Conservation (phyloP, 2,797 vertebrate genomes). For the Pygocentrus nattereri region DNA sequence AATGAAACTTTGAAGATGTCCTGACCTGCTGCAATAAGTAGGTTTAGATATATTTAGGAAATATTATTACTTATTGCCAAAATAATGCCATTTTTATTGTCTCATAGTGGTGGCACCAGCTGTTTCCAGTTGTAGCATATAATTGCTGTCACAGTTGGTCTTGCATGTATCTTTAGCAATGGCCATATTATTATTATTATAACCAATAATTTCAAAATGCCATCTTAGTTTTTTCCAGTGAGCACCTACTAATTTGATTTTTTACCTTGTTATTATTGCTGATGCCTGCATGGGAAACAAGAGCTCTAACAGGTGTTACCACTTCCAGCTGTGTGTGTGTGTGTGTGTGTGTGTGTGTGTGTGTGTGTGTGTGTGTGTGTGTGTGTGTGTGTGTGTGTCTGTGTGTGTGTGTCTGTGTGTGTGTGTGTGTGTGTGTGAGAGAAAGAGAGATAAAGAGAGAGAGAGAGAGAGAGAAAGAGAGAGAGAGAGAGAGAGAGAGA, state of each 20-base stretch:
- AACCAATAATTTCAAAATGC: slow-evolving; percentile 25
- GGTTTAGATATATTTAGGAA: not conserved
- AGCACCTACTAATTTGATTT: slow-evolving; percentile 17
- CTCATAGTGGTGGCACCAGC: not conserved
- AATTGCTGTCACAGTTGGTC: not conserved
- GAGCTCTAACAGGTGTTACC: slow-evolving; percentile 1
- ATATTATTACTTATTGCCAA: not conserved
- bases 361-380: not conserved
- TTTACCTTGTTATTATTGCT: slow-evolving; percentile 31
- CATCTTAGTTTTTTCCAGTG: not conserved
- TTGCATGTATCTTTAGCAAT: slow-evolving; percentile 4
- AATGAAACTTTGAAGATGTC: not conserved
- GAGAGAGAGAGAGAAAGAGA: not conserved
- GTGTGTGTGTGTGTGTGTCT: not conserved
- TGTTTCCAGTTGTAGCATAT: not conserved
- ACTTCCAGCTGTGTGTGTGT: not conserved
- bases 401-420: slow-evolving; percentile 8
- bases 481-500: no score
- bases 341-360: not conserved
- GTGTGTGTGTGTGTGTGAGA: not conserved
- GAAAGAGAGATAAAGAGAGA: not conserved
- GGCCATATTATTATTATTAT: not conserved
- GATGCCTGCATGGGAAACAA: slow-evolving; percentile 7
- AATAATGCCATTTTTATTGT: not conserved
- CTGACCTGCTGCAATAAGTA: not conserved